Evolutionary conservation across 2,797 vertebrate genomes (phyloP).

Genomic region (Zalophus californianus): DNA sequence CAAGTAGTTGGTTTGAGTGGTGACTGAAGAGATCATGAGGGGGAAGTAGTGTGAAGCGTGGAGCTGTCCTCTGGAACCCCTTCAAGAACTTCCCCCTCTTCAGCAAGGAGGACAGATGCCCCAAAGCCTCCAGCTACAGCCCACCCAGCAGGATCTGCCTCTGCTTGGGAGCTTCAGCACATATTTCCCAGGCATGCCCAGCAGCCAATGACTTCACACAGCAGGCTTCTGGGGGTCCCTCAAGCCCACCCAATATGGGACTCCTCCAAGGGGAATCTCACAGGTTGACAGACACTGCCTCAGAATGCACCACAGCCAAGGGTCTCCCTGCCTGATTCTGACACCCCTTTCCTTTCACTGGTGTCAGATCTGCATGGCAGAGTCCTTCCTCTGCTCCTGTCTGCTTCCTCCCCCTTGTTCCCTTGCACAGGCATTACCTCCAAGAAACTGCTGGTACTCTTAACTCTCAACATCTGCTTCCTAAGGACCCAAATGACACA

Average conservation of each 20-base stretch:
- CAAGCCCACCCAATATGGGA: accelerated
- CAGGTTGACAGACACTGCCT: not conserved
- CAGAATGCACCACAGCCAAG: not conserved
- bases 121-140: not conserved
- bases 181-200: not conserved
- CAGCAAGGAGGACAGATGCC: not conserved
- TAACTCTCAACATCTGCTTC: not conserved
- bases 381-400: not conserved
- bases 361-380: not conserved
- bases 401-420: not conserved
- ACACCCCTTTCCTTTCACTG: not conserved
- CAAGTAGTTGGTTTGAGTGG: not conserved
- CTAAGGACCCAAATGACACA: not conserved
- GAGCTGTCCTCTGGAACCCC: not conserved
- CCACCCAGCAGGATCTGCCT: not conserved
- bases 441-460: not conserved
- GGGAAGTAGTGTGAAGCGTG: accelerated
- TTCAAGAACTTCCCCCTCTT: not conserved
- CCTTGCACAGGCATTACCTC: not conserved
- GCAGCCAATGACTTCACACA: not conserved
- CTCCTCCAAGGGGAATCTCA: not conserved
- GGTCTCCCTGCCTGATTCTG: not conserved
- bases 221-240: accelerated
- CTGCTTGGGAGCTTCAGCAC: not conserved
- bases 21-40: not conserved